Percentiles rank a stretch among this genome's conserved stretches.
phyloP scores from a whole-genome alignment of 2,888 invertebrate genomes.

The Epirrhoe alternata region DNA sequence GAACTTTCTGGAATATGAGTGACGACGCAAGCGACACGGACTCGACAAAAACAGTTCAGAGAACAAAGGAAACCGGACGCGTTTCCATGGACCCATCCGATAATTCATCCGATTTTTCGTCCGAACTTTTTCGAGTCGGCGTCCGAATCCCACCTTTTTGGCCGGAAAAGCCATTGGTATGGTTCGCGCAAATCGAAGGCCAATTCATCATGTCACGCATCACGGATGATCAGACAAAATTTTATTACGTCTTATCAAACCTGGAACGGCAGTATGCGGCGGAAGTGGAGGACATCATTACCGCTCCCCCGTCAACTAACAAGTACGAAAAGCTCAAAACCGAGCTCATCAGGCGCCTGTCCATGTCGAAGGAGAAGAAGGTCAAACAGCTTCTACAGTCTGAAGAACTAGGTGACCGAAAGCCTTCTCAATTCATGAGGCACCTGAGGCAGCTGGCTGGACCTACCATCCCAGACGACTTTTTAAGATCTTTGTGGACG shows the following conservation, averaged over 20 bases:
- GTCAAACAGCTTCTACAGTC: constrained; percentile 33
- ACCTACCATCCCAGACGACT: constrained; percentile 28
- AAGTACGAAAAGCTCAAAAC: constrained; percentile 3
- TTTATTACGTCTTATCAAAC: constrained; percentile 2
- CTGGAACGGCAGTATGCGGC: constrained; percentile 13
- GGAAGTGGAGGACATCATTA: constrained; percentile 20
- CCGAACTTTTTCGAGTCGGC: too few species aligned
- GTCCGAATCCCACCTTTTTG: neutral
- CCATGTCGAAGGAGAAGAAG: constrained; percentile 11
- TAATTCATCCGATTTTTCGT: too few species aligned
- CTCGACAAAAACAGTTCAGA: too few species aligned
- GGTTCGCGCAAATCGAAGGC: constrained; percentile 22
- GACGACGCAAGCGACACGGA: too few species aligned
- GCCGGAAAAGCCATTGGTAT: constrained; percentile 12
- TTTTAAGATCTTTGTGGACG: constrained; percentile 32
- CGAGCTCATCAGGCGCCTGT: constrained; percentile 16
- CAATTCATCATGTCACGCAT: constrained; percentile 7
- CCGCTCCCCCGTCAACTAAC: neutral
- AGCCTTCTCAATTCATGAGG: constrained; percentile 38
- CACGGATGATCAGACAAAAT: constrained; percentile 7
- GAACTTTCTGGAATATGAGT: too few species aligned
- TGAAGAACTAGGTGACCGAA: constrained; percentile 40
- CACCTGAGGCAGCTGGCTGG: constrained; percentile 38
- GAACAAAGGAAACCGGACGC: too few species aligned
- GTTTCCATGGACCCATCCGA: too few species aligned